Base-by-base conservation (phyloP, 2,888 invertebrate species). In the Heliothis peltigera region DNA sequence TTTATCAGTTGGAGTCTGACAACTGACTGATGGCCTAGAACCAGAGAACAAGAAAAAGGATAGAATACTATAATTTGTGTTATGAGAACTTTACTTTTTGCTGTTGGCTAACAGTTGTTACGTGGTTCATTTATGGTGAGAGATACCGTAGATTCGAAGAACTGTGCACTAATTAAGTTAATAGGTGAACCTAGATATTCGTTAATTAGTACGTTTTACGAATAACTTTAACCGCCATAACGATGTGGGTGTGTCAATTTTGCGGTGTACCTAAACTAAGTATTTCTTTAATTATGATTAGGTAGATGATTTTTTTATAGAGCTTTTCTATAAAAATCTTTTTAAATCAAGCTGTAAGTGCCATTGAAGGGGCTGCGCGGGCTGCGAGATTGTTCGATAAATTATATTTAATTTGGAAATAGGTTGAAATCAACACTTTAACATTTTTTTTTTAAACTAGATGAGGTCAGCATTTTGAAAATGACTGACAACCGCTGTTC, bases 1-100 rank as follows among this genome's bases (percentile, higher is more conserved):
- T 82, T 53, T 62, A 82, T 81, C 76, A 67, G 44, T 53, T 48
- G 56, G 39, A 48, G 57, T 56, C 61, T 80, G 82, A 71, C 82
- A 69, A 42, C 56, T 78, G 65, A 75, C 71, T 72, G 75, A 75
- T 71, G 48, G 60, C 15, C 39, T 8, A 12, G 65, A 68, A 77
- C 48, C 60, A 54, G 46, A 56, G 55, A 55, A 49, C 35, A 63
- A 79, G 65, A 64, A 65, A 75, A 53, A 62, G 25, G 48, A 56
- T 28, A 53, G 59, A 7, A 28, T 42, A 25, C 54, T 54, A 47
- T 69, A 57, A 78, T 78, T 68, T 68, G 70, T 64, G 59, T 21
- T 70, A 64, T 79, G 77, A 63, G 77, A 81, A 76, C 56, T 55
- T 28, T 49, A 49, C 49, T 57, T 78, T 78, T 78, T 70, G 19